Evolutionary conservation across 2,888 invertebrate genomes (phyloP), one percentile per base, ranked within the genome.

Genomic region (Azorinus chamasolen): DNA sequence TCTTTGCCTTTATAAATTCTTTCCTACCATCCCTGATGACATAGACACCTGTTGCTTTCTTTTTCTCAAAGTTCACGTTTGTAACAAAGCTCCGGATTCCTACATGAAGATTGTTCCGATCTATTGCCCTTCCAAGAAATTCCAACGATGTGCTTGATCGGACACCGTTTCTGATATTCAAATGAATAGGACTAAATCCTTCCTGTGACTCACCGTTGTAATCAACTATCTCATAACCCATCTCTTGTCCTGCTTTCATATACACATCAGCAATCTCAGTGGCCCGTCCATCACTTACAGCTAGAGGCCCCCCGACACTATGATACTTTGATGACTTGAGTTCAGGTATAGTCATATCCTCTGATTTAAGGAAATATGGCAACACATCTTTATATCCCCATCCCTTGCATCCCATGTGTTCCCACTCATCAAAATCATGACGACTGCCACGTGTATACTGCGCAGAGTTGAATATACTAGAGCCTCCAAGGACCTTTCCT

Each of bases 21-120:
- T 76, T 45, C 8, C 80, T 76, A 45, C 82, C 83, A 50, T 83
- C 71, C 51, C 77, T 78, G 6, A 74, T 55, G 41, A 87, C 86
- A 64, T 87, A 78, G n/a, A 90, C 87, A 10, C 87, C 89, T 10
- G 70, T 68, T 6, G 87, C 90, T 58, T 55, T 63, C 25, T 78
- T 83, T 41, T 84, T 78, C 39, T 87, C 84, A 59, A 87, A 55
- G 16, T 84, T 41, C 0, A 88, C 86, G 81, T 85, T 89, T n/a
- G 83, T 83, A 14, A 80, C 87, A 20, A 65, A 79, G 32, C 88
- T 66, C 1, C 58, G 37, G 16, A 48, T 37, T 10, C 37, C n/a
- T n/a, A 74, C 39, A 58, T 74, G 74, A 2, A 74, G 45, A 16
- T 63, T 74, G 16, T 63, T 37, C 25, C 59, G 27, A 1, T 54